Base-by-base conservation (phyloP, 2,797 vertebrate species). In the Monodelphis domestica region DNA sequence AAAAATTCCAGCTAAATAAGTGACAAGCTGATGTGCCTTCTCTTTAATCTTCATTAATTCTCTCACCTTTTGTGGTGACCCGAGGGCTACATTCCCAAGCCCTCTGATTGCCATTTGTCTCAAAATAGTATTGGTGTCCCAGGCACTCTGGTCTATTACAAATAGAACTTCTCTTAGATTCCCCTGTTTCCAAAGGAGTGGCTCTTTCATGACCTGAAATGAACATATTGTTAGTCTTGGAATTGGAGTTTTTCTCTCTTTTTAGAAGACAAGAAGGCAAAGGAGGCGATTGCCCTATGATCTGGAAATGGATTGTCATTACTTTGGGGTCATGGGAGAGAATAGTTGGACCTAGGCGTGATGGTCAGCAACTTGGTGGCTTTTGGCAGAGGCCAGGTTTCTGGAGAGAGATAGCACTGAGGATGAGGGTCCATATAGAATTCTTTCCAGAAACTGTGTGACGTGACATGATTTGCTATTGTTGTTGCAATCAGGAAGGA, bases 21-120 rank as follows among this genome's bases (percentile, higher is more conserved):
- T 63, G 14, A 63, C 30, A 14, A 59, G 57, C 59, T 5, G 4
- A 1, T 63, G 33, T 30, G 11, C 29, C n/a, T 70, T 78, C 0
- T 9, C 2, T 38, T 33, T 21, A 24, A 24, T 4, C 50, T 0
- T 0, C 0, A 3, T 24, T 59, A 55, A 1, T 0, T 45, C 51
- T 45, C 92, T 93, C 93, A 97, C 97, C 95, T 97, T 97, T 89
- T 97, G 94, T 53, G 97, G 97, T 50, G 97, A 95, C 59, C 97
- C 96, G 0, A 30, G n/a, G 9, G 97, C 93, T 0, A 93, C 94
- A 28, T 97, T 97, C 0, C 97, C 95, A 0, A 97, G 97, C 3
- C 97, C 97, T n/a, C 93, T 93, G 78, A 97, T 97, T 33, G 97
- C 96, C 97, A 97, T 97, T 63, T 97, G 97, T 78, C 96, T 97